phyloP scores from a whole-genome alignment of 2,888 invertebrate genomes.

The Metacarcinus magister region DNA sequence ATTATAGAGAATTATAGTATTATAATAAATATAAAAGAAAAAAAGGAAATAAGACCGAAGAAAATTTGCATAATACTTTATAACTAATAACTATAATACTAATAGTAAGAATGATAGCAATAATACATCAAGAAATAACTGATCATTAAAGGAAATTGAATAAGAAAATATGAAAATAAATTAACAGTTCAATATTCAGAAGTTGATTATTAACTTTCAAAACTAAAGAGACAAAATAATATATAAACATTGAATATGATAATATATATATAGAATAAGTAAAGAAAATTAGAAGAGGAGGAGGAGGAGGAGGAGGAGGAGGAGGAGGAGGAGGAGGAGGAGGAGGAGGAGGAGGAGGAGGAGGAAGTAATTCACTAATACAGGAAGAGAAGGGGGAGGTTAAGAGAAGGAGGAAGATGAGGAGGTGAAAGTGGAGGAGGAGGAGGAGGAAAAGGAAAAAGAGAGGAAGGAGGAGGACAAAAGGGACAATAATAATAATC shows the following conservation, averaged over 20 bases:
- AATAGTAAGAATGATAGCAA: not conserved
- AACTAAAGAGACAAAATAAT: not conserved
- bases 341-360: constrained; percentile 17
- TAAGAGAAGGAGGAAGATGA: not conserved
- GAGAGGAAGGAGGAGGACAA: not conserved
- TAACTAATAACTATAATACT: too few relatives aligned
- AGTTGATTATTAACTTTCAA: not conserved
- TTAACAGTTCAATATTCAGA: not conserved
- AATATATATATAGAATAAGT: not conserved
- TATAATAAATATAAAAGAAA: too few relatives aligned
- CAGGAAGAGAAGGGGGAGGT: not conserved
- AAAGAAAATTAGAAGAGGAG: not conserved
- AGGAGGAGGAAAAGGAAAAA: not conserved
- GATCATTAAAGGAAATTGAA: not conserved
- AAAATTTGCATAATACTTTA: too few relatives aligned
- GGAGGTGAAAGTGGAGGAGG: not conserved
- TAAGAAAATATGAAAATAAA: not conserved
- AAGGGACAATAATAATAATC: not conserved
- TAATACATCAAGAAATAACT: too few relatives aligned
- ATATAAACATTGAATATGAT: not conserved
- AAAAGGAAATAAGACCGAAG: too few relatives aligned
- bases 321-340: not conserved
- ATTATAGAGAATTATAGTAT: too few relatives aligned
- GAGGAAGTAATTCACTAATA: not conserved
- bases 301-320: constrained; percentile 19